Evolutionary conservation across 2,797 vertebrate species (phyloP), one percentile per base, ranked within the genome.

Genomic region (Prunella strophiata): DNA sequence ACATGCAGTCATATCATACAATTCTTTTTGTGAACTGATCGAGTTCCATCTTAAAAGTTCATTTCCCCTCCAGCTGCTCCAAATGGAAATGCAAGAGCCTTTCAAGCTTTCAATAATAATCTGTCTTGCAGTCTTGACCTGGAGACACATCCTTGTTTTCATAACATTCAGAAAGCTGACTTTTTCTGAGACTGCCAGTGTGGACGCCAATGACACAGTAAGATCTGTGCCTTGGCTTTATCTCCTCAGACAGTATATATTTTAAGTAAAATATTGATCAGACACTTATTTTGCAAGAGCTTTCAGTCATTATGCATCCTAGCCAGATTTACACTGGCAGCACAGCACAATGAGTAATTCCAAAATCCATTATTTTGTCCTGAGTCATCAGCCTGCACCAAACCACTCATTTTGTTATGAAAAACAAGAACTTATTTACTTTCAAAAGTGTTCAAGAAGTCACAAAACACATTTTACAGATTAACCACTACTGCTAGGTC

Each of bases 291-390:
- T 90, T 95, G 89, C 76, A 94, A 96, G 76, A 95, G 20, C 59
- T 93, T 91, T 90, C 67, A 91, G 85, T 81, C 73, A 43, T 78
- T 92, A 70, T 85, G 75, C 51, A 29, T 93, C 59, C 85, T 88
- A 94, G 94, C 92, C 67, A 84, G 87, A 92, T 95, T 93, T 90
- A 63, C 79, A 52, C 85, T 95, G 93, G 95, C 94, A 97, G 67
- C 51, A 43, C 52, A 88, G 71, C 61, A 89, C 96, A 92, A 82
- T 40, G 20, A 93, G 63, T 66, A 57, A 91, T 88, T 97, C 92
- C 89, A 96, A 95, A 89, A 89, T 86, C 82, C 96, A 74, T 96
- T 96, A 93, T 91, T 96, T 93, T 90, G 91, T 94, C 85, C 94
- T 96, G 95, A 97, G 94, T 95, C 96, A 96, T 90, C n/a, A 14